Evolutionary conservation across 2,113 vertebrate species (phyloP), one percentile per base, ranked within the genome.

Genomic region (Rhinichthys klamathensis): DNA sequence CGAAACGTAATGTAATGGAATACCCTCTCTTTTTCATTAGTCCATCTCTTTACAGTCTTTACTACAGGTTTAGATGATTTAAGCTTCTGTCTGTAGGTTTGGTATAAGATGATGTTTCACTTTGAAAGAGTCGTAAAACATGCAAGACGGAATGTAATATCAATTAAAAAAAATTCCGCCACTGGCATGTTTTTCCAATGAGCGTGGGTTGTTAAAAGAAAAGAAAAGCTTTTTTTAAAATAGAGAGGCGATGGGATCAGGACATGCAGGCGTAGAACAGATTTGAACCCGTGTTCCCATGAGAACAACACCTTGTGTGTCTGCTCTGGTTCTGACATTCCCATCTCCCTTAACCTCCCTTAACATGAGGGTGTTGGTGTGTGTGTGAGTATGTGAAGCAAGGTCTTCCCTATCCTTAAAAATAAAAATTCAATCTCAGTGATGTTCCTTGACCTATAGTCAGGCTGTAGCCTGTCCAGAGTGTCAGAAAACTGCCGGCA

Each of bases 401-500:
- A 65, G 60, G 58, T n/a, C 4, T 65, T 63, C 3, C 15, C 6
- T 49, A 80, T 49, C 51, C n/a, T 56, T 27, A 79, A 60, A 80
- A 58, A 85, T 56, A 72, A 80, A 80, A 60, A 60, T 18, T 1
- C 21, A 41, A n/a, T 74, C 23, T 72, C 30, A 60, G 51, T 58
- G 38, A 67, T 84, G 83, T 35, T 61, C 21, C 44, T n/a, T 46
- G 84, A 44, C 25, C 27, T 67, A 15, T 25, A 6, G 32, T 46
- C 30, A 56, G 56, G 38, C 23, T 56, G n/a, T 25, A 32, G 49
- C 84, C 56, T 58, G 75, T 84, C 77, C 56, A 11, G 30, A 21
- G 60, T 80, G 79, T 67, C 79, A 80, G 79, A 80, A 21, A 67
- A 1, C n/a, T 80, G 79, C 60, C 1, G 13, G 79, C 38, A 80